Evolutionary conservation across 1,140 invertebrate genomes (phyloP).

Genomic region (Oedothorax gibbosus): DNA sequence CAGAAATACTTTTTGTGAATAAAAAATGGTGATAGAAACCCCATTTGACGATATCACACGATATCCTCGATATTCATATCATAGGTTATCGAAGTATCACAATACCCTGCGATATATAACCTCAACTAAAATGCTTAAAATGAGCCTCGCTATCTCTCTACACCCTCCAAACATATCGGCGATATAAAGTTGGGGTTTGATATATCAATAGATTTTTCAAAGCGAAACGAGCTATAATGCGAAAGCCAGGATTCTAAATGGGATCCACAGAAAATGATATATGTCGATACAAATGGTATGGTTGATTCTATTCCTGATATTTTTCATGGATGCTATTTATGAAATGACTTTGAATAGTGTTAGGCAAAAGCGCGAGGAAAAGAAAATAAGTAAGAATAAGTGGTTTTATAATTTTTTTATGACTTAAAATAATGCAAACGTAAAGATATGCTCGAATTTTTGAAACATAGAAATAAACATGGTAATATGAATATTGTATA

Average conservation of each 20-base stretch:
- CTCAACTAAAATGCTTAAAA: background rate
- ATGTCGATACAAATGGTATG: conserved; percentile 26
- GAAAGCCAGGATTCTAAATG: background rate
- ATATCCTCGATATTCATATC: background rate
- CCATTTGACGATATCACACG: background rate
- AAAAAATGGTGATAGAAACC: conserved; percentile 10
- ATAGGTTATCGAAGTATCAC: background rate
- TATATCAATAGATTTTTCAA: conserved; percentile 37
- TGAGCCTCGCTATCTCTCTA: conserved; percentile 10
- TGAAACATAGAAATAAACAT: no score
- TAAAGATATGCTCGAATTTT: no score
- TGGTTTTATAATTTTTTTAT: background rate
- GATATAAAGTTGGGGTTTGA: conserved; percentile 15
- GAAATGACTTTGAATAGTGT: background rate
- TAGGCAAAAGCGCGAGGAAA: background rate
- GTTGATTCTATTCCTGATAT: conserved; percentile 16
- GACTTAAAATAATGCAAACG: no score
- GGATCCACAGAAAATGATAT: conserved; percentile 16
- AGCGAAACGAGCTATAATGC: conserved; percentile 12
- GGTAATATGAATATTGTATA: no score
- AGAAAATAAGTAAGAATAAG: background rate
- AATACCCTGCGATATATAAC: background rate
- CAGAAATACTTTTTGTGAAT: background rate
- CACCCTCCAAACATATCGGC: conserved; percentile 10
- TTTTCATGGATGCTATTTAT: conserved; percentile 23